A percentile compares a stretch with the other conserved stretches of the same genome.
These are phyloP conservation scores for Phalacrocorax aristotelis DNA, from an alignment of 2,113 vertebrate species.

Conservation along the genomic window DNA sequence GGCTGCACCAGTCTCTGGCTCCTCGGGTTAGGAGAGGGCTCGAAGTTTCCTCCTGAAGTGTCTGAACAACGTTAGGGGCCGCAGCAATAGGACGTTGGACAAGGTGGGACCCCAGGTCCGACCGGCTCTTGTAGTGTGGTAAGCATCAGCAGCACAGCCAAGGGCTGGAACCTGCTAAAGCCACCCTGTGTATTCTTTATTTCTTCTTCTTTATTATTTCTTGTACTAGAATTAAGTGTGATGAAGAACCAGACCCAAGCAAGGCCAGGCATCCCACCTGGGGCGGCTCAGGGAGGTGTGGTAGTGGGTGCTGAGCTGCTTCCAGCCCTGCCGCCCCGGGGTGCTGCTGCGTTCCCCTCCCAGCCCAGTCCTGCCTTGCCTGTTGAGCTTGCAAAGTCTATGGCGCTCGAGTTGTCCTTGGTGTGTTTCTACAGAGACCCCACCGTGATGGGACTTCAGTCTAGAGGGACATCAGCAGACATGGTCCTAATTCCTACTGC, in stretches of 20 bases:
- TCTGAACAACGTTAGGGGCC: neutral
- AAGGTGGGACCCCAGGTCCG: neutral
- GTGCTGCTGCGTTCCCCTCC: neutral
- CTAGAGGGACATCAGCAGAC: neutral
- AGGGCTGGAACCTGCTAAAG: neutral
- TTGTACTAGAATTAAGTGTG: neutral
- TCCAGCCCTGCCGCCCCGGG: rapidly evolving
- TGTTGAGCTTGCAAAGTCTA: neutral
- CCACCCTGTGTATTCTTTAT: neutral
- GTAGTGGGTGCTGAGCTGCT: neutral
- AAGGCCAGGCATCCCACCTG: neutral
- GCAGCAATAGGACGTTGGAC: neutral
- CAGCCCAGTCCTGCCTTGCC: neutral
- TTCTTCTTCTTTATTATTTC: neutral
- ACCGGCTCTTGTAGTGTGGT: neutral
- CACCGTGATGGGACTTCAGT: neutral
- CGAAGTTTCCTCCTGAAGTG: neutral
- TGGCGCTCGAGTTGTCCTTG: neutral
- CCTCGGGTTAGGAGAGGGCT: neutral
- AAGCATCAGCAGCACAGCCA: neutral
- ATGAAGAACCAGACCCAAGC: neutral
- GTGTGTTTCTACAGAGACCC: neutral
- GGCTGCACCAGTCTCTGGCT: neutral
- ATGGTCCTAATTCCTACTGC: neutral
- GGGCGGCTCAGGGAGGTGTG: neutral